Base-by-base conservation (phyloP, 2,113 vertebrate genomes). In the Mastomys coucha region DNA sequence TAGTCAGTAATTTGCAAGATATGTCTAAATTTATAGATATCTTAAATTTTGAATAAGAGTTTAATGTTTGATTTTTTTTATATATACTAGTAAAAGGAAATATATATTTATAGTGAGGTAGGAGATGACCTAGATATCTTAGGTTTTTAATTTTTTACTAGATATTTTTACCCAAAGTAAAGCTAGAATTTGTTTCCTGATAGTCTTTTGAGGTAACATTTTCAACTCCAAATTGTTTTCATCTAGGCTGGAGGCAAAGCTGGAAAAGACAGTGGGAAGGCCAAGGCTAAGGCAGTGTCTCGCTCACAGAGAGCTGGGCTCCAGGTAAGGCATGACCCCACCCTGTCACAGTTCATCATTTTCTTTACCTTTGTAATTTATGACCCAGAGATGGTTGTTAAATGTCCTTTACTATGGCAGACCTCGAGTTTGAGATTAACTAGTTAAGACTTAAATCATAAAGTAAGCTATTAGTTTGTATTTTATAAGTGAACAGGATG, bases 221-320 rank as follows among this genome's bases (percentile, higher is more conserved):
- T 95, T 7, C 51, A 28, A 2, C 3, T 4, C 94, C 33, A 49
- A 33, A 91, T 69, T 75, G 36, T 96, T 96, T 84, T 63, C 42
- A 5, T 42, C 26, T 98, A 99, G 99, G 99, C 99, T 99, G 99
- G 99, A 85, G 99, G 99, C 82, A 99, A 99, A 98, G 99, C 99
- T 97, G 99, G 99, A 97, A 99, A 99, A 97, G 99, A 99, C 99
- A 99, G 99, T 31, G 99, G 99, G 96, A 99, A 99, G 98, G 99
- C 99, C 96, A 99, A 99, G 98, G 99, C 99, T 0, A 99, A 99
- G 98, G 99, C 99, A 0, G 99, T 99, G 94, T 99, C 99, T 0
- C 99, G 99, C 97, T 99, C 99, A 5, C 99, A 99, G 98, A 99
- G 99, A 97, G 99, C 99, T 7, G 99, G 99, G 42, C 98, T 99